Evolutionary conservation across 2,113 vertebrate genomes (phyloP), one percentile per base, ranked within the genome.

Genomic region (Xyliphius kryptos): DNA sequence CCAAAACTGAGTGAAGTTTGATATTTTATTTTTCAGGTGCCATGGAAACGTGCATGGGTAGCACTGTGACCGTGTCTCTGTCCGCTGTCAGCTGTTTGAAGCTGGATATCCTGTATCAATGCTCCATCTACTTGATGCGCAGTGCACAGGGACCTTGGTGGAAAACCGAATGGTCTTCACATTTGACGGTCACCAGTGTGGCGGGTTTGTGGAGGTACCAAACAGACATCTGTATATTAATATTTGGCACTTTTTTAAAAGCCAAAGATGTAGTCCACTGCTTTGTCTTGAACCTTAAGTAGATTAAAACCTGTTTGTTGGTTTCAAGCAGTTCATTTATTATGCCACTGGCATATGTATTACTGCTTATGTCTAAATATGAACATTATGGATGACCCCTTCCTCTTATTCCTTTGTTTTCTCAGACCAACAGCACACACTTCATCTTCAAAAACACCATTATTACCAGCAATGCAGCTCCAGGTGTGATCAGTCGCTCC

Each of bases 31-130:
- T 17, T 52, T 41, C 65, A 86, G 84, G 82, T 26, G 77, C 79
- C 4, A 2, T 32, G 11, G 64, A 78, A 41, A 56, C 55, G 1
- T 86, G 84, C 49, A 6, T 3, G 6, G 74, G 74, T 21, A 75
- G 74, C 38, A 44, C 68, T 8, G 82, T 77, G 15, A 62, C 40
- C 2, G 70, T 85, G 52, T 81, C 83, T 1, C 9, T 86, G 38
- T 84, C 84, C 79, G 81, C 10, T 86, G 84, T 37, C 76, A 81
- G 60, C 68, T 86, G 40, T 82, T 85, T 71, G 76, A 80, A 11
- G 82, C 70, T 2, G 84, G 82, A 5, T 83, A 79, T 41, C 50
- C 65, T 26, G 14, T 72, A 0, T 17, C 26, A 1, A 16, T 46
- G 5, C 73, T 86, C 3, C 83, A 84, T 22, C 77, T 86, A n/a